A percentile compares a stretch with the other conserved stretches of the same genome.
Conservation (phyloP, 2,888 invertebrate species). For the Drosophila subquinaria region DNA sequence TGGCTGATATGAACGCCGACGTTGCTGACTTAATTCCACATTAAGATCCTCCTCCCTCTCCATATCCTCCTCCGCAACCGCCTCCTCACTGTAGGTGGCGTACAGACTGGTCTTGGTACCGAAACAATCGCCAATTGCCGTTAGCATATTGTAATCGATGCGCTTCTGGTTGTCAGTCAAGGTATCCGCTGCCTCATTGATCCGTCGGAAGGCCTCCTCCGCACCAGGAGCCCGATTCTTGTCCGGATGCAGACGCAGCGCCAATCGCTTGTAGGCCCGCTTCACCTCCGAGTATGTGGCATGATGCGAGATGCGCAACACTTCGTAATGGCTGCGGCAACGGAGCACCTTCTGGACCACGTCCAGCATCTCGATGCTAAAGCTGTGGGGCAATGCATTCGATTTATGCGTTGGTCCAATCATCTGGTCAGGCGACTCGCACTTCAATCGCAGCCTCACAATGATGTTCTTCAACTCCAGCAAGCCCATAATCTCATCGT, state of each 20-base stretch:
- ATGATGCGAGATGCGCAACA: constrained; percentile 89
- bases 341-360: constrained; percentile 87
- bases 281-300: constrained; percentile 90
- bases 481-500: constrained; percentile 38
- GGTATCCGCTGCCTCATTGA: constrained; percentile 93
- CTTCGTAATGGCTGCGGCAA: constrained; percentile 93
- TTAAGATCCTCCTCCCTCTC: constrained; percentile 90
- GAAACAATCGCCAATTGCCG: constrained; percentile 40
- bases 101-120: constrained; percentile 87
- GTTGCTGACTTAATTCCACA: constrained; percentile 86
- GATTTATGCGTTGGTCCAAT: constrained; percentile 61
- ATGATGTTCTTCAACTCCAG: constrained; percentile 68
- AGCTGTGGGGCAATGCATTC: constrained; percentile 86
- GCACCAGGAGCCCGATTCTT: constrained; percentile 94
- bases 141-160: constrained; percentile 89
- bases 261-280: constrained; percentile 90
- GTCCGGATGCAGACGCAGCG: constrained; percentile 93
- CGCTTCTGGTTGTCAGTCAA: constrained; percentile 91
- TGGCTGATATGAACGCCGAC: constrained; percentile 71
- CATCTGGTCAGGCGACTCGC: constrained; percentile 28
- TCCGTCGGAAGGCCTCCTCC: constrained; percentile 92
- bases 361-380: constrained; percentile 91
- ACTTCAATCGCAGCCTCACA: constrained; percentile 50
- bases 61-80: constrained; percentile 88
- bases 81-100: background rate